Evolutionary conservation across 2,888 invertebrate species (phyloP).

Genomic region (Hedychridium roseum): DNA sequence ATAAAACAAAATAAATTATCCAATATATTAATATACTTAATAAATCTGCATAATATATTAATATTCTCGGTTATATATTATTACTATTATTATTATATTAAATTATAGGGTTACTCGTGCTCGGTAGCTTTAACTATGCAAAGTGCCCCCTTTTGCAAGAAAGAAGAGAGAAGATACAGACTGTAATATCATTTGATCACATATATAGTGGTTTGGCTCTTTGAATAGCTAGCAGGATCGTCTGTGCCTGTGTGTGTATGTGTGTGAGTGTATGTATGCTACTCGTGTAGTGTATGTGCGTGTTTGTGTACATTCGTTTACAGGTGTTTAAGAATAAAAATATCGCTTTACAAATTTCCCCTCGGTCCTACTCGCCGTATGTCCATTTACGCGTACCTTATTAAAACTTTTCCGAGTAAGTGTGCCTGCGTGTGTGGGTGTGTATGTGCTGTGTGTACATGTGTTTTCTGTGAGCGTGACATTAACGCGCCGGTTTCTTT

Average conservation of each 20-base stretch:
- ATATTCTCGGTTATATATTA: constrained; percentile 57
- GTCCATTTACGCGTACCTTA: too few relatives aligned
- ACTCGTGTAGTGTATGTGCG: constrained; percentile 1
- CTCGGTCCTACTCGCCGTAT: too few relatives aligned
- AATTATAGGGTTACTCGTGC: constrained; percentile 46
- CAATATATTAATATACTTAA: constrained; percentile 59
- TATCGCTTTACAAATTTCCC: too few relatives aligned
- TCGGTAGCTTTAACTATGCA: constrained; percentile 54
- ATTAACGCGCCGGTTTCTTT: constrained; percentile 28
- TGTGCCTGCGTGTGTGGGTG: not conserved
- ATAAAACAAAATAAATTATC: constrained; percentile 64
- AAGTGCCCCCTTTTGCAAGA: constrained; percentile 49
- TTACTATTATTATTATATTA: constrained; percentile 49
- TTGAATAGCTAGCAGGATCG: constrained; percentile 54
- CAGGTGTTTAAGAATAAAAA: too few relatives aligned
- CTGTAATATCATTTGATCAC: constrained; percentile 57
- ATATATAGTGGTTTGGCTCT: constrained; percentile 57
- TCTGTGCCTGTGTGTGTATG: not conserved
- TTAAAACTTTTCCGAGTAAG: not conserved
- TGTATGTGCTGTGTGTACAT: not conserved
- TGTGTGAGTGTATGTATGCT: constrained; percentile 9
- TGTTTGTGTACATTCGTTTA: not conserved
- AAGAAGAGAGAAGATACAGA: constrained; percentile 43
- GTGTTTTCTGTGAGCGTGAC: constrained; percentile 3
- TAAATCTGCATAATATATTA: constrained; percentile 62